Evolutionary conservation across 2,888 invertebrate species (phyloP).

Genomic region (Drosophila nr. perissopoda): DNA sequence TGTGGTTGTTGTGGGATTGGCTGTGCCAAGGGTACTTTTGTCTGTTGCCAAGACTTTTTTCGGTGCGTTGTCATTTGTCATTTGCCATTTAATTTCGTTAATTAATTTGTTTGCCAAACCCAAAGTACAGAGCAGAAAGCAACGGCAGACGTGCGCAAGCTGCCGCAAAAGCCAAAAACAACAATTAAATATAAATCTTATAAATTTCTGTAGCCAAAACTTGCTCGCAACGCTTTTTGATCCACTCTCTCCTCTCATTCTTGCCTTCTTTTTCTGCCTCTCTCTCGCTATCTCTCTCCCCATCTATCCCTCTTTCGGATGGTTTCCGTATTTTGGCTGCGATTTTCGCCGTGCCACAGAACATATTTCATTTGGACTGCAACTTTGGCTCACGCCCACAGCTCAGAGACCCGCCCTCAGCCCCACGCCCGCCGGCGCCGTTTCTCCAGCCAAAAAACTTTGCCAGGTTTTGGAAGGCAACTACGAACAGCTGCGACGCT

Average conservation of each 20-base stretch:
- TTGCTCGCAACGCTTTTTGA: conserved; percentile 75
- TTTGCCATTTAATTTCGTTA: conserved; percentile 78
- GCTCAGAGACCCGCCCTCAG: conserved; percentile 39
- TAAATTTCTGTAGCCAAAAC: conserved; percentile 79
- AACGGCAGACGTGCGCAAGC: conserved; percentile 59
- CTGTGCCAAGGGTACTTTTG: neutral
- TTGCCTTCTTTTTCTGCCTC: neutral
- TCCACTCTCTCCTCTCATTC: conserved; percentile 11
- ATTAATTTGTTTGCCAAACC: conserved; percentile 73
- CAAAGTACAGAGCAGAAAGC: conserved; percentile 28
- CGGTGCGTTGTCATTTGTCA: conserved; percentile 54
- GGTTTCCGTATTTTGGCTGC: conserved; percentile 45
- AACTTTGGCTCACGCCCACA: conserved; percentile 75
- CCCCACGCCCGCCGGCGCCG: conserved; percentile 8
- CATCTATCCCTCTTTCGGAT: neutral
- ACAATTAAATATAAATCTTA: conserved; percentile 80
- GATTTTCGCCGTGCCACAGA: conserved; percentile 74
- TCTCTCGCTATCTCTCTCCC: neutral
- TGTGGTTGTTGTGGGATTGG: neutral
- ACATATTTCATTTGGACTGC: conserved; percentile 78
- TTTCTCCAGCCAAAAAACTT: conserved; percentile 58
- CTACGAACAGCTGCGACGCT: conserved; percentile 44
- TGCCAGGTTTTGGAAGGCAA: conserved; percentile 46
- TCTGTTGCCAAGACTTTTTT: conserved; percentile 36
- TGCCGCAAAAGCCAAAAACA: conserved; percentile 78